phyloP scores from a whole-genome alignment of 2,888 invertebrate species.

The Epirrita christyi region DNA sequence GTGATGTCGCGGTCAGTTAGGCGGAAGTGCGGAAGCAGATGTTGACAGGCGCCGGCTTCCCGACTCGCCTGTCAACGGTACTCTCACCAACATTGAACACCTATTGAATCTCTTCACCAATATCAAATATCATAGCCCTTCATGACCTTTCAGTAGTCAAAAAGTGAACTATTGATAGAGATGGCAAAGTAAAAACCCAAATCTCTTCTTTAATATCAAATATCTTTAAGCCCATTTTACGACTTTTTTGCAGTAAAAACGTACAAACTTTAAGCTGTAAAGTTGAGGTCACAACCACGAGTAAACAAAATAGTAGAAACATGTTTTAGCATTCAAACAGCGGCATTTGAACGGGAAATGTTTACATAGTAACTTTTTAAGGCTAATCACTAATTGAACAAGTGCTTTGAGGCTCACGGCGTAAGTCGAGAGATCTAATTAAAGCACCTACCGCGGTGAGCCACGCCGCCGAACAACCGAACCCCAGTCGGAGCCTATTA shows the following conservation, averaged over 20 bases:
- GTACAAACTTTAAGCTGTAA: constrained; percentile 5
- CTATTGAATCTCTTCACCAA: constrained; percentile 52
- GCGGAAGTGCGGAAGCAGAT: constrained; percentile 69
- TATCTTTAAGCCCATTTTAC: no score
- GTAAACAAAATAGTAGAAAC: constrained; percentile 20
- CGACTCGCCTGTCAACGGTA: constrained; percentile 51
- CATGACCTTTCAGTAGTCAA: background rate
- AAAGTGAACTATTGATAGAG: background rate
- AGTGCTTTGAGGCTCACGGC: constrained; percentile 78
- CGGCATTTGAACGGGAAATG: constrained; percentile 30
- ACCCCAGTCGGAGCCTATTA: constrained; percentile 79
- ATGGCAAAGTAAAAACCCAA: background rate
- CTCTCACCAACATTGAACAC: constrained; percentile 44
- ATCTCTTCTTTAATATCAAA: background rate
- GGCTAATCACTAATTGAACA: constrained; percentile 81
- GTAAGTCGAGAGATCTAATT: constrained; percentile 82
- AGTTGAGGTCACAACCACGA: constrained; percentile 9
- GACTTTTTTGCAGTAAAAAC: background rate
- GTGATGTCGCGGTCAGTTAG: constrained; percentile 63
- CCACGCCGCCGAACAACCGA: constrained; percentile 45
- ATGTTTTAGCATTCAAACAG: constrained; percentile 27
- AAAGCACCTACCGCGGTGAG: constrained; percentile 76
- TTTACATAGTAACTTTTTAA: constrained; percentile 70
- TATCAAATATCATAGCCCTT: constrained; percentile 33
- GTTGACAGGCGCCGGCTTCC: constrained; percentile 58